Evolutionary conservation across 2,113 vertebrate species (phyloP), one percentile per base, ranked within the genome.

Genomic region (Chaetodon trifascialis): DNA sequence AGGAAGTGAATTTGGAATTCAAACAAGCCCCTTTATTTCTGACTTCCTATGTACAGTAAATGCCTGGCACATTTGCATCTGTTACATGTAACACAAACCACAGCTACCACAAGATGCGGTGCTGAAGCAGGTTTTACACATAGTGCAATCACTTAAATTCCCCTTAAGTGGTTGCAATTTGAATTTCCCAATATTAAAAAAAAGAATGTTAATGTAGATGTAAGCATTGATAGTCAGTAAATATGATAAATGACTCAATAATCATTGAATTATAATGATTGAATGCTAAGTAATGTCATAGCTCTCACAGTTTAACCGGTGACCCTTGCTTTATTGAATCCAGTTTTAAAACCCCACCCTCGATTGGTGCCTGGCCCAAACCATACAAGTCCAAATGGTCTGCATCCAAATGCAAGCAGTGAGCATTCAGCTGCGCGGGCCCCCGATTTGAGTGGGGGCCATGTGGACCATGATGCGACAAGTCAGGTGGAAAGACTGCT

Each of bases 1-100:
- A 36, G 65, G 81, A 89, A 85, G 76, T 73, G 52, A 19, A 79
- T 71, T 54, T 82, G 56, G 67, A 52, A 70, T 80, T 79, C 55
- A 76, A 65, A 87, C 9, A 30, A 81, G 15, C 38, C 12, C 9
- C 4, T 11, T 58, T 4, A 52, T 69, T 42, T 36, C 15, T 55
- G 11, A 36, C 19, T 44, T 8, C 69, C 46, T 11, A 3, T 2
- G 6, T 14, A 44, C 17, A n/a, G 34, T 58, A 30, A 72, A 55
- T 51, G 40, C 11, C 8, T 52, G 36, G 4, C n/a, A 73, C 66
- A 66, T 69, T 14, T 78, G 75, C 19, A 25, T 15, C 15, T 12
- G 30, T 40, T 81, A 21, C 17, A 6, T 9, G 19, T 38, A 49
- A 77, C 25, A 59, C 23, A 54, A 67, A 63, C 56, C 75, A 36